Conservation (phyloP, 1,140 invertebrate species). For the Mizuhopecten yessoensis region DNA sequence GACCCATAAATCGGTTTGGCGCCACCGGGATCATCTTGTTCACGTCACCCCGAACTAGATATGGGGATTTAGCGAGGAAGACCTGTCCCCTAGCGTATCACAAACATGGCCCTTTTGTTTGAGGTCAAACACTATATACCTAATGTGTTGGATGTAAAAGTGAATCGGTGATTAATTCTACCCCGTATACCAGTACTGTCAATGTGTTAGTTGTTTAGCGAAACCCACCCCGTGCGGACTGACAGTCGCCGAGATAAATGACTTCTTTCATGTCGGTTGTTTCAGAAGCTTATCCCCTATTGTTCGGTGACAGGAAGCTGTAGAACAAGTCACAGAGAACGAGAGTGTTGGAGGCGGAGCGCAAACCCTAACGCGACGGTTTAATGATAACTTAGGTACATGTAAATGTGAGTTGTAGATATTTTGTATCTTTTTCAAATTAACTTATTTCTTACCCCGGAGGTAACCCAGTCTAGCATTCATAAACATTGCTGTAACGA, state of each 20-base stretch:
- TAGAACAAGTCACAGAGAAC: too few species aligned
- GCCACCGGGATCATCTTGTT: neutral
- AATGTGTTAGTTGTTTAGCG: neutral
- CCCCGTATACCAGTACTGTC: neutral
- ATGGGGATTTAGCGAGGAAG: neutral
- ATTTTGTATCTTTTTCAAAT: too few species aligned
- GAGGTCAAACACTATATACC: neutral
- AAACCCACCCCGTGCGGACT: neutral
- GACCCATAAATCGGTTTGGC: neutral
- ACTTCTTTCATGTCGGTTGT: neutral
- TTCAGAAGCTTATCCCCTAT: neutral
- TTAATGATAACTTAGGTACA: neutral
- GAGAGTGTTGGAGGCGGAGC: neutral
- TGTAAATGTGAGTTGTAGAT: too few species aligned
- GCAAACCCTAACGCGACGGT: neutral
- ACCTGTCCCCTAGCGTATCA: neutral
- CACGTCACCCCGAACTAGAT: neutral
- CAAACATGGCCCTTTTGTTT: neutral
- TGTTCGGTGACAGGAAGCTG: too few species aligned
- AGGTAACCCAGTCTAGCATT: too few species aligned
- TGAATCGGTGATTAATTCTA: neutral
- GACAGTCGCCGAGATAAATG: neutral
- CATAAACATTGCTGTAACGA: too few species aligned
- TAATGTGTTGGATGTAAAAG: neutral
- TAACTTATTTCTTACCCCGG: too few species aligned